These are phyloP conservation scores for Drosophila anceps DNA, from an alignment of 2,888 invertebrate genomes.

Conservation along the genomic window DNA sequence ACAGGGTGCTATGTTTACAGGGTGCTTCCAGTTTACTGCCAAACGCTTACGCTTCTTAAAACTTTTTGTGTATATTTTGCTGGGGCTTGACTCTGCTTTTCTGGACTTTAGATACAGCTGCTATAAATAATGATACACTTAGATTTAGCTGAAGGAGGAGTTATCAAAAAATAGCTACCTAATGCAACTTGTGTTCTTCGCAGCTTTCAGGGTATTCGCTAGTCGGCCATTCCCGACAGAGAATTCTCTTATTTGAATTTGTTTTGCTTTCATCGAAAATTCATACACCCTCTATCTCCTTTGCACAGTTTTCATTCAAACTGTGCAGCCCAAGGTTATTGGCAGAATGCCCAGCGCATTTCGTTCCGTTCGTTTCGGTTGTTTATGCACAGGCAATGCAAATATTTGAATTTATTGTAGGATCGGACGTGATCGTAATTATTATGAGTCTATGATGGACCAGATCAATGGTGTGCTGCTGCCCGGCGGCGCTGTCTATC, in stretches of 20 bases:
- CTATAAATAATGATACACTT: too few relatives aligned
- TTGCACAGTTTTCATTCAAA: not conserved
- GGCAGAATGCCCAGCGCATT: constrained; percentile 1
- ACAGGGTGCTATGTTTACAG: not conserved
- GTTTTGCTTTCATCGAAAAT: not conserved
- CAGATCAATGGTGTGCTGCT: constrained; percentile 91
- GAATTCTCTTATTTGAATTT: not conserved
- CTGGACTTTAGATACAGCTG: too few relatives aligned
- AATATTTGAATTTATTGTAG: constrained; percentile 83
- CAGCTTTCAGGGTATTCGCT: too few relatives aligned
- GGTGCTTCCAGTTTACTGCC: too few relatives aligned
- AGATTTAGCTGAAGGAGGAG: too few relatives aligned
- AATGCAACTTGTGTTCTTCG: too few relatives aligned
- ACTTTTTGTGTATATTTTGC: too few relatives aligned
- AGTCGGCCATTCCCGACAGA: too few relatives aligned
- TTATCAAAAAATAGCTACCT: too few relatives aligned
- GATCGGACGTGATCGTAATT: constrained; percentile 87
- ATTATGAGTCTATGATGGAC: constrained; percentile 87
- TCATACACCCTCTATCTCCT: not conserved
- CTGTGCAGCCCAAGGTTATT: not conserved
- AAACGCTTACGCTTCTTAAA: too few relatives aligned
- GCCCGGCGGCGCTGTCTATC: constrained; percentile 92
- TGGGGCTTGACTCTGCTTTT: too few relatives aligned
- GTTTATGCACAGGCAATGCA: not conserved
- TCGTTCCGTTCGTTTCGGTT: not conserved